phyloP scores from a whole-genome alignment of 2,113 vertebrate species.

The Sorex araneus region DNA sequence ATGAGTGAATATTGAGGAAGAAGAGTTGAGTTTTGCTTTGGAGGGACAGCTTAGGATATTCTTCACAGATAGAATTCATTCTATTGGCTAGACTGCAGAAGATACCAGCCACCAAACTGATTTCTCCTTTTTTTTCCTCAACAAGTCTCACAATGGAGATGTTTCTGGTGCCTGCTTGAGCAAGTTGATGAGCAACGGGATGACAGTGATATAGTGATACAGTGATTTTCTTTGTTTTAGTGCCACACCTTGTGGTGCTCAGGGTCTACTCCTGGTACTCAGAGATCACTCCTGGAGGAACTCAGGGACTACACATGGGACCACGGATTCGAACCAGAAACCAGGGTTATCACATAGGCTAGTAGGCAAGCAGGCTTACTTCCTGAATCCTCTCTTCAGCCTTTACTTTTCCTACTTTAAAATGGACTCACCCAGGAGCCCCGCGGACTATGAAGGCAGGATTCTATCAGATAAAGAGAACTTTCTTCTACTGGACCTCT shows the following conservation, averaged over 20 bases:
- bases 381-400: not conserved
- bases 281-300: too few species aligned
- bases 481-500: conserved; percentile 38
- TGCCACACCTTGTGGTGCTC: too few species aligned
- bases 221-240: conserved; percentile 9
- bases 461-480: conserved; percentile 33
- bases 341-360: too few species aligned
- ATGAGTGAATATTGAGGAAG: not conserved
- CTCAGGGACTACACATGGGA: too few species aligned
- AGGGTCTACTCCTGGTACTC: too few species aligned
- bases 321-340: too few species aligned
- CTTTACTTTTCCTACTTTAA: conserved; percentile 4
- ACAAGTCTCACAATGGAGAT: too few species aligned
- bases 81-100: conserved; percentile 16
- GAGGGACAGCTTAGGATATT: not conserved
- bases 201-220: too few species aligned
- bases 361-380: too few species aligned
- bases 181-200: too few species aligned
- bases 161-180: too few species aligned
- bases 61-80: conserved; percentile 10
- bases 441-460: conserved; percentile 45
- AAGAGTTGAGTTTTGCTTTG: not conserved
- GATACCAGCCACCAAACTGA: not conserved
- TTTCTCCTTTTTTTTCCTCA: conserved; percentile 60
- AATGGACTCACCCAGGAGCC: conserved; percentile 49